phyloP scores from a whole-genome alignment of 2,888 invertebrate genomes.

The Gisinianus flammeolus region DNA sequence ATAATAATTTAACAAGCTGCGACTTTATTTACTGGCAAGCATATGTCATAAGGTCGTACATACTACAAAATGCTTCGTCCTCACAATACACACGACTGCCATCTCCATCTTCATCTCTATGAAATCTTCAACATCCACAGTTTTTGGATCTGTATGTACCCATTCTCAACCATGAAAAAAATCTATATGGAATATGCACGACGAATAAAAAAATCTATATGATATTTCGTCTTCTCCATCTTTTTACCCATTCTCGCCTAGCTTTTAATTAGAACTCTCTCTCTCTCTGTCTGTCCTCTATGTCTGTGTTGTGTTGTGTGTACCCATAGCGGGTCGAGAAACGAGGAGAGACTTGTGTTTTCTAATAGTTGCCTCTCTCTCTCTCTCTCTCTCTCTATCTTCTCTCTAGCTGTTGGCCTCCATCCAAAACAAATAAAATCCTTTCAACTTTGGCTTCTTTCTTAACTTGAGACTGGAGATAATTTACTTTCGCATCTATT shows the following conservation, averaged over 20 bases:
- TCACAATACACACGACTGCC: neutral
- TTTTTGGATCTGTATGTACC: too few species aligned
- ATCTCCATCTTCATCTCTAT: neutral
- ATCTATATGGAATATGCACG: too few species aligned
- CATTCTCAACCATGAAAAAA: too few species aligned
- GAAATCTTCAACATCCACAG: too few species aligned
- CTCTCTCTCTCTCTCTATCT: neutral
- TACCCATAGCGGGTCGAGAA: too few species aligned
- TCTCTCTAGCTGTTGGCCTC: constrained; percentile 10
- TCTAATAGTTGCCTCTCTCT: too few species aligned
- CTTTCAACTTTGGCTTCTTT: neutral
- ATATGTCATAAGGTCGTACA: constrained; percentile 1
- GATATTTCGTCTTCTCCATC: neutral
- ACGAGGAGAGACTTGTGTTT: too few species aligned
- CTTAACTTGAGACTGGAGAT: neutral
- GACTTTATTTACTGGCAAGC: constrained; percentile 27
- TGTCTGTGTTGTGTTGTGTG: neutral
- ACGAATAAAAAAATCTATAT: constrained; percentile 1
- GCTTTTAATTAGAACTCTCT: constrained; percentile 1
- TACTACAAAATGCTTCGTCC: neutral
- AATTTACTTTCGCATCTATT: constrained; percentile 16
- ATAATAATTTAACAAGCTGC: constrained; percentile 21
- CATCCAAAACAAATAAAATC: constrained; percentile 32
- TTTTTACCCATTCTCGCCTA: neutral
- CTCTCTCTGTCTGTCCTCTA: neutral